Conservation (phyloP, 2,888 invertebrate species). For the Cephus sareptanus region DNA sequence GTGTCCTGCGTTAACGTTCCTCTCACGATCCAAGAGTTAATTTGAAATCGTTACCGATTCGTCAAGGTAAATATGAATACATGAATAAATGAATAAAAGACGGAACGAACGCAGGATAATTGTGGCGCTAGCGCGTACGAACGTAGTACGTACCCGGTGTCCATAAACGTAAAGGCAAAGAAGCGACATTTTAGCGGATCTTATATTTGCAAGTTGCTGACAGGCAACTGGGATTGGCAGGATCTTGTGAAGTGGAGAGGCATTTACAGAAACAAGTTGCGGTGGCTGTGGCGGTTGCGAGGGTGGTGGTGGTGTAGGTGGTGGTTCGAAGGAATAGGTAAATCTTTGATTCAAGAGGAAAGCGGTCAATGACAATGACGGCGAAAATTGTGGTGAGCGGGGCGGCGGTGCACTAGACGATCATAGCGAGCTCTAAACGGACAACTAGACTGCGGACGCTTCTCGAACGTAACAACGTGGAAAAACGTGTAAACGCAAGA, state of each 20-base stretch:
- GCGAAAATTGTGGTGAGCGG: constrained; percentile 20
- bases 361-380: constrained; percentile 15
- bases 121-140: background rate
- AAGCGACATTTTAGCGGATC: background rate
- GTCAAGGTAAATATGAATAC: background rate
- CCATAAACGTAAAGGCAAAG: background rate
- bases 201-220: background rate
- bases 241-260: background rate
- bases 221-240: background rate
- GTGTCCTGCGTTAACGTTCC: background rate
- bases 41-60: too few species aligned
- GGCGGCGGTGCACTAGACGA: constrained; percentile 24
- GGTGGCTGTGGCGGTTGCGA: too few species aligned
- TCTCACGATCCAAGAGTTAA: background rate
- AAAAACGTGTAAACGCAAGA: background rate
- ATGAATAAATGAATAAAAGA: background rate
- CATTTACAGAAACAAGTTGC: background rate
- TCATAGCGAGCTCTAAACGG: constrained; percentile 11
- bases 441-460: constrained; percentile 13
- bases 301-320: background rate
- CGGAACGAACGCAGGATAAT: background rate
- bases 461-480: constrained; percentile 8
- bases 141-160: background rate
- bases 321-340: background rate
- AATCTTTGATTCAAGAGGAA: background rate